Evolutionary conservation across 2,113 vertebrate species (phyloP), one percentile per base, ranked within the genome.

Genomic region (Nanorana parkeri): DNA sequence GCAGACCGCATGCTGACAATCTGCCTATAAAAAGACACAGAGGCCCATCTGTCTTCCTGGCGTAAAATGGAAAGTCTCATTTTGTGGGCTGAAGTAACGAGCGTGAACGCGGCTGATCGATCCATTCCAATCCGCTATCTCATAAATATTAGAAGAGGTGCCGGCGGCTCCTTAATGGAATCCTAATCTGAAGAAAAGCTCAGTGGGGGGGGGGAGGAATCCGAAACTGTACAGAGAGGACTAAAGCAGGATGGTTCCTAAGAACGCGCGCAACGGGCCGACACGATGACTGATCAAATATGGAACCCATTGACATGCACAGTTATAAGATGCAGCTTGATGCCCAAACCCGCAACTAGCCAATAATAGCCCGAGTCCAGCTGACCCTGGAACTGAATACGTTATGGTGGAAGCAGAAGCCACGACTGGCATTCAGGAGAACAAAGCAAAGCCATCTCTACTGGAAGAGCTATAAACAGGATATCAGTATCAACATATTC

Each of bases 391-490:
- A 20, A 29, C 63, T 78, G 76, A 36, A 32, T 66, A 41, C 26
- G 5, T 17, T 58, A 20, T 41, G 61, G 60, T 79, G 41, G 24
- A 68, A 58, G 24, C 26, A 74, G 26, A 68, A 20, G 65, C 65
- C 77, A 68, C 20, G 4, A 52, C 77, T 29, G 52, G 64, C 51
- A 68, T 56, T 54, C 28, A 36, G 29, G 26, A 32, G 41, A 7
- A 5, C 13, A n/a, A 55, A 23, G 64, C 51, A 6, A 68, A 19
- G 55, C 41, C 47, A 29, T 24, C 19, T 15, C 47, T 26, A 20
- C 16, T 66, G 41, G 56, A 76, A 76, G 36, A 19, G 19, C 13
- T 23, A 76, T 65, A 54, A 51, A 78, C n/a, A 51, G 21, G 54
- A 78, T 54, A 78, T 28, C 47, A 21, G 26, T 52, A 41, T 23